These are phyloP conservation scores for Epinotia nisella DNA, from an alignment of 2,888 invertebrate genomes.

Conservation along the genomic window DNA sequence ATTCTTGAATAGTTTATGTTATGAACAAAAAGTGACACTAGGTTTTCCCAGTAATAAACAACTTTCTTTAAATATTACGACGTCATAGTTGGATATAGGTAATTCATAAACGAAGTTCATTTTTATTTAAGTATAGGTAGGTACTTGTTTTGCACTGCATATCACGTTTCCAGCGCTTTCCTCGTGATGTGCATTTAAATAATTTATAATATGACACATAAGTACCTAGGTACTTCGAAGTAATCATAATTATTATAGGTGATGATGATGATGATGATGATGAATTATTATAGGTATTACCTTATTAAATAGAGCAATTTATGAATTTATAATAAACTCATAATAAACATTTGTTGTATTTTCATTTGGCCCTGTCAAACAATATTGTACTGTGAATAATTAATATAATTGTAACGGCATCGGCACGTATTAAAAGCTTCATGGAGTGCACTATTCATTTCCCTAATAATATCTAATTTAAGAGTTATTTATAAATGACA, in stretches of 20 bases:
- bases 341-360: background rate
- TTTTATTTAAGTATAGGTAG: too few species aligned
- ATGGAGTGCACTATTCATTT: too few species aligned
- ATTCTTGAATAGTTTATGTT: background rate
- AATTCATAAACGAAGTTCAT: background rate
- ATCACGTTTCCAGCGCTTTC: background rate
- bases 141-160: background rate
- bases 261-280: too few species aligned
- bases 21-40: background rate
- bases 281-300: background rate
- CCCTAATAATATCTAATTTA: too few species aligned
- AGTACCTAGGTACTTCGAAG: too few species aligned
- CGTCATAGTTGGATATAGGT: background rate
- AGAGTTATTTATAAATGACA: too few species aligned
- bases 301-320: background rate
- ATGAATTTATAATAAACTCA: conserved; percentile 6
- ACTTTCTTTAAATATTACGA: background rate
- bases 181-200: background rate
- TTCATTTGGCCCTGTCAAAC: background rate
- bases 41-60: conserved; percentile 1
- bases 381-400: too few species aligned
- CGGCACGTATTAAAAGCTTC: too few species aligned
- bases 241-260: background rate
- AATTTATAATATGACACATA: background rate
- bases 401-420: too few species aligned